Conservation (phyloP, 2,113 vertebrate species). For the Mastomys coucha region DNA sequence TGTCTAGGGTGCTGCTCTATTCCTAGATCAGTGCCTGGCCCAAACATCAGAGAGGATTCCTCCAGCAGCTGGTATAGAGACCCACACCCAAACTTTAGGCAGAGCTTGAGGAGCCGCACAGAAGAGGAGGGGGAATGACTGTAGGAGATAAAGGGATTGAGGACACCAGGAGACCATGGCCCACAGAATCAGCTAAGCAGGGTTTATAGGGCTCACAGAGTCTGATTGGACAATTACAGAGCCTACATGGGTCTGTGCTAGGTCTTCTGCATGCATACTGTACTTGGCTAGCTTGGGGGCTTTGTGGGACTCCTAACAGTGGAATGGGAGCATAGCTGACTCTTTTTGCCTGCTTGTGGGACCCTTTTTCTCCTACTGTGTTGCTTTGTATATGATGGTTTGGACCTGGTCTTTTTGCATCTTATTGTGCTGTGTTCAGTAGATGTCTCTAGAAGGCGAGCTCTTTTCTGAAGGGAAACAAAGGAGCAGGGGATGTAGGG, state of each 20-base stretch:
- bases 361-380: not conserved
- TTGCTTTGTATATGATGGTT: not conserved
- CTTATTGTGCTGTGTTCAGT: not conserved
- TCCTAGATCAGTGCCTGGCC: not conserved
- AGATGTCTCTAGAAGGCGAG: not conserved
- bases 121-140: not conserved
- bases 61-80: not conserved
- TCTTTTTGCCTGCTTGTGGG: not conserved
- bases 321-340: not conserved
- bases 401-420: not conserved
- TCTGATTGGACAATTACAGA: not conserved
- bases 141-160: not conserved
- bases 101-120: not conserved
- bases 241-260: not conserved
- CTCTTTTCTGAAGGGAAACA: not conserved
- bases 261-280: not conserved
- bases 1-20: not conserved
- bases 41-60: not conserved
- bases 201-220: not conserved
- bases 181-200: not conserved
- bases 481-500: not conserved
- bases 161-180: not conserved
- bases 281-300: not conserved
- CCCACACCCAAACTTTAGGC: not conserved
- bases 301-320: not conserved